These are phyloP conservation scores for Heliopora coerulea DNA, from an alignment of 92 coral and sea anemone genomes.

Conservation along the genomic window DNA sequence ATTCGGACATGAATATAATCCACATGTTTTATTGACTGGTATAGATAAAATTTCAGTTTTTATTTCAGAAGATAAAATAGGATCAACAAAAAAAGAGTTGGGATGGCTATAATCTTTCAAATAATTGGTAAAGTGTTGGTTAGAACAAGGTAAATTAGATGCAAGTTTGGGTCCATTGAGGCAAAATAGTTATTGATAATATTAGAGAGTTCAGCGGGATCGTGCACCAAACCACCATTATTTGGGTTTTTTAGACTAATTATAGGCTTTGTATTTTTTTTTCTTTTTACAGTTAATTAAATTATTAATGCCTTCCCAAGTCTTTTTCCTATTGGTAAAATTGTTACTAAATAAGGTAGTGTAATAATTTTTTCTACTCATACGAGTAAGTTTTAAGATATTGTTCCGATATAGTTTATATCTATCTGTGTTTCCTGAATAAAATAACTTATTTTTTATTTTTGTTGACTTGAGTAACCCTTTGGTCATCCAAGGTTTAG, in stretches of 20 bases:
- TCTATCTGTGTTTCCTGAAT: too few relatives aligned
- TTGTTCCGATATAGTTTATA: too few relatives aligned
- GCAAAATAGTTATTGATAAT: conserved; percentile 49
- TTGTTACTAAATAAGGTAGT: conserved; percentile 43
- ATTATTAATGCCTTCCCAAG: conserved; percentile 58
- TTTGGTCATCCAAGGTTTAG: too few relatives aligned
- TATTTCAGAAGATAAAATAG: conserved; percentile 36
- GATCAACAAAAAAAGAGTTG: conserved; percentile 44
- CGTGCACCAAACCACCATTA: neutral
- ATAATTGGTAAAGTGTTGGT: conserved; percentile 44
- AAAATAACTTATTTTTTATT: too few relatives aligned
- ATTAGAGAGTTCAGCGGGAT: conserved; percentile 33
- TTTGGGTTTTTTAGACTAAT: too few relatives aligned
- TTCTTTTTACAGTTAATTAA: too few relatives aligned
- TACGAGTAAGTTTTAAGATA: too few relatives aligned
- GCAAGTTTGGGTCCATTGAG: conserved; percentile 47
- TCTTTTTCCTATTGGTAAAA: conserved; percentile 43
- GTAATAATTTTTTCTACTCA: conserved; percentile 39
- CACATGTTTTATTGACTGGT: conserved; percentile 38
- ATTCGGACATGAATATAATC: conserved; percentile 39
- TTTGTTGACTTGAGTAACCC: too few relatives aligned
- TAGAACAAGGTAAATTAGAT: conserved; percentile 58
- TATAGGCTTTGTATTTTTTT: too few relatives aligned
- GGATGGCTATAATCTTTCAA: conserved; percentile 32
- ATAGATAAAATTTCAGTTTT: conserved; percentile 38